A percentile compares a stretch with the other conserved stretches of the same genome.
Conservation (phyloP, 92 coral and sea anemone genomes). For the Phenganax marumi region DNA sequence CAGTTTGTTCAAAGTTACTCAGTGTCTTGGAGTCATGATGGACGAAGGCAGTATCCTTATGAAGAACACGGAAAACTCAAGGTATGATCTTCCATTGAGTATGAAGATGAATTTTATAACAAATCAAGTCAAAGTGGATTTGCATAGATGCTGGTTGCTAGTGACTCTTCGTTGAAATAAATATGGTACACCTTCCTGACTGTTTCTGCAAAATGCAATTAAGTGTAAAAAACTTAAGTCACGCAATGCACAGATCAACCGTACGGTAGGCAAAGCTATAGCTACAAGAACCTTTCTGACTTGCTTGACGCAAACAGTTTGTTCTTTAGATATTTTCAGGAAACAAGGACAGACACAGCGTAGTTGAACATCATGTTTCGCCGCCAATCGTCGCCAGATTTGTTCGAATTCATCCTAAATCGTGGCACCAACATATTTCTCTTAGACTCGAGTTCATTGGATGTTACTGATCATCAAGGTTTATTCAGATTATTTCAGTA, state of each 20-base stretch:
- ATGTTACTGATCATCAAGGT: conserved; percentile 12
- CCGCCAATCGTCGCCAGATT: conserved; percentile 16
- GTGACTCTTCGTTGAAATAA: no score
- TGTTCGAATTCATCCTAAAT: conserved; percentile 27
- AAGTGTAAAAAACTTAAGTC: no score
- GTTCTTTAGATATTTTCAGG: conserved; percentile 14
- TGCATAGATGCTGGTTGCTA: no score
- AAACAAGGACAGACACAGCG: conserved; percentile 13
- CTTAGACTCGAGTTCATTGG: conserved; percentile 25
- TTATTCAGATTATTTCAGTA: neutral
- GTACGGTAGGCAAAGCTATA: no score
- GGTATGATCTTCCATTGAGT: neutral
- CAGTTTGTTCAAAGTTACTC: conserved; percentile 27
- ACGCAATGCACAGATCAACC: no score
- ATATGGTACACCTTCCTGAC: no score
- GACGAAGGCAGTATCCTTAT: conserved; percentile 9
- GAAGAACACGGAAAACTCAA: neutral
- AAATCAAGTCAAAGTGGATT: no score
- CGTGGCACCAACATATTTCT: conserved; percentile 37
- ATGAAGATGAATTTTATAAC: no score
- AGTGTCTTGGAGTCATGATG: conserved; percentile 23
- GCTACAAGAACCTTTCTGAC: no score
- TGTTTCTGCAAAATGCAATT: no score
- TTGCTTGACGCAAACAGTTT: no score
- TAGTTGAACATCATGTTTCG: neutral